Base-by-base conservation (phyloP, 2,113 vertebrate species). In the Pseudois nayaur region DNA sequence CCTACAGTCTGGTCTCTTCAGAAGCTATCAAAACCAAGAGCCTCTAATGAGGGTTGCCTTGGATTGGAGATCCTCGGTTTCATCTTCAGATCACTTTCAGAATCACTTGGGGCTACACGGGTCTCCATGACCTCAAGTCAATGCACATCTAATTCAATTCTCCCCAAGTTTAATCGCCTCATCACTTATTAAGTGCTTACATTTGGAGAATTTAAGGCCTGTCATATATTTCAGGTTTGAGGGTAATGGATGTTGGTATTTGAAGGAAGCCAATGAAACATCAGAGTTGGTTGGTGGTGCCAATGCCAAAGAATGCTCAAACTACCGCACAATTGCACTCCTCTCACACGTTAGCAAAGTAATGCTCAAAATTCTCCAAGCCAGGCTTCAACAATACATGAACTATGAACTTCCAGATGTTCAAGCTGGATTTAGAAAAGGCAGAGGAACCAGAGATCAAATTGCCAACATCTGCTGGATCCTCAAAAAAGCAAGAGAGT, bases 151-250 rank as follows among this genome's bases (percentile, higher is more conserved):
- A 6, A 17, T 54, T 8, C 8, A 45, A 0, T 31, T 14, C 43
- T 5, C 1, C 0, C 1, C 0, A 3, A 54, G 33, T 11, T 19
- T 15, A 8, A 50, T 17, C 59, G 43, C 17, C 23, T 87, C 17
- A 0, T 78, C 0, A 1, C 76, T 50, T 29, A 19, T 40, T 60
- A 14, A 57, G 33, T 0, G 1, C 33, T 57, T 4, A 23, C 7
- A 21, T 87, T 54, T 52, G 40, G 43, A 71, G n/a, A 48, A 55
- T 93, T 12, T 27, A 52, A 86, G n/a, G 31, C 7, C 55, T 33
- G 9, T n/a, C 50, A 15, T 67, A 1, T 45, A 5, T 14, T 87
- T 62, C 57, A 29, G 50, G 57, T 14, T 48, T 0, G 0, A 76
- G 71, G 31, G 33, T 57, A 33, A 50, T 33, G 25, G 82, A 43